A percentile compares a stretch with the other conserved stretches of the same genome.
phyloP scores from a whole-genome alignment of 2,113 vertebrate species.

The Hydropotes inermis region DNA sequence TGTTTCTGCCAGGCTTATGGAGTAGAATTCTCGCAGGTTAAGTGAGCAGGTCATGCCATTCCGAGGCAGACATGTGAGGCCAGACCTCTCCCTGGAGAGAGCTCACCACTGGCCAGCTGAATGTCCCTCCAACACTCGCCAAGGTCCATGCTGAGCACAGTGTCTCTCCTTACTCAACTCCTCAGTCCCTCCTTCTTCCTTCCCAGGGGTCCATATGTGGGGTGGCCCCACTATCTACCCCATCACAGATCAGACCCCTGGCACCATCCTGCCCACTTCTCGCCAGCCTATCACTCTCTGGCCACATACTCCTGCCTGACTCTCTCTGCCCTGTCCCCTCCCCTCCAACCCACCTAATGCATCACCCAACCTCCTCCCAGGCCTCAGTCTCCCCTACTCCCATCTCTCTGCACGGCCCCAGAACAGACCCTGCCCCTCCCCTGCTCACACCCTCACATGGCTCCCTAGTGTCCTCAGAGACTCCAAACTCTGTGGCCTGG shows the following conservation, averaged over 20 bases:
- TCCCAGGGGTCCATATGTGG: background rate
- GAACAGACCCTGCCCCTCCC: background rate
- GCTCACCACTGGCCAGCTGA: background rate
- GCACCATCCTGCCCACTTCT: background rate
- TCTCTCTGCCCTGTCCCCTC: background rate
- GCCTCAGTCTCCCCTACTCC: background rate
- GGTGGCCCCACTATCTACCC: background rate
- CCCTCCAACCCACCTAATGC: background rate
- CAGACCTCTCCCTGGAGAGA: background rate
- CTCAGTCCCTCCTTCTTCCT: background rate
- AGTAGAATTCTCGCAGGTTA: background rate
- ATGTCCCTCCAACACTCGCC: background rate
- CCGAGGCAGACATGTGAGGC: background rate
- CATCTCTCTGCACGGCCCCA: background rate
- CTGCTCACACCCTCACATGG: background rate
- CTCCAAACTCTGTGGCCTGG: background rate
- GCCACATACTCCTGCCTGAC: background rate
- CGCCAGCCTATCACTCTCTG: background rate
- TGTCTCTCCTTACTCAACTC: background rate
- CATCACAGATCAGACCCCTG: background rate
- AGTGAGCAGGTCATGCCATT: background rate
- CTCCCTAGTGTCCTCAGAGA: background rate
- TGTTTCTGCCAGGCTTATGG: background rate
- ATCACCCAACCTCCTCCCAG: background rate
- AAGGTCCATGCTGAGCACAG: fast-evolving